Evolutionary conservation across 2,797 vertebrate genomes (phyloP).

Genomic region (Eremophila alpestris): DNA sequence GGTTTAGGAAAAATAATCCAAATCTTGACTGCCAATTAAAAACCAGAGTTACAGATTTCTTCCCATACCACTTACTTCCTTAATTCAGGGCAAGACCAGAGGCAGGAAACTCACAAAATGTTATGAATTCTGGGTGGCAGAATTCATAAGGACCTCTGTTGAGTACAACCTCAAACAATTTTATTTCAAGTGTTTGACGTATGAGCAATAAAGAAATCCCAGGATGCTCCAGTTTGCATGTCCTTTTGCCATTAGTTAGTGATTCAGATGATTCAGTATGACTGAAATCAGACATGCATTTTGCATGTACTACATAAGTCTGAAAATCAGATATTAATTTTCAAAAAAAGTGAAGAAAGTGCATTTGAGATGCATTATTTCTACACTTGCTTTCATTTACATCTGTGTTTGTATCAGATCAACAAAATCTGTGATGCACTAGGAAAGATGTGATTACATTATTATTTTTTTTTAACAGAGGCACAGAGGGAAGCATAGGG

Average conservation of each 20-base stretch:
- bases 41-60: background rate
- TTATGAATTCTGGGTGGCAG: too few species aligned
- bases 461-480: background rate
- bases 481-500: background rate
- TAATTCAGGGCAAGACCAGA: background rate
- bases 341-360: background rate
- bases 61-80: background rate
- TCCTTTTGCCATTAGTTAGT: background rate
- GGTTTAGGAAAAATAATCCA: background rate
- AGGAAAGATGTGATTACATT: background rate
- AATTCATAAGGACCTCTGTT: background rate
- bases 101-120: fast-evolving
- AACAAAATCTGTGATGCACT: background rate
- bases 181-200: background rate
- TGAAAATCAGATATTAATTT: background rate
- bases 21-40: background rate
- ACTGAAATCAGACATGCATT: background rate
- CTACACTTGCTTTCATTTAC: background rate
- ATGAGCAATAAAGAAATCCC: background rate
- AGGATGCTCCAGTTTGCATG: background rate
- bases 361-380: conserved; percentile 9
- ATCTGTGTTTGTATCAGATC: background rate
- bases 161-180: background rate
- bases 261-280: background rate
- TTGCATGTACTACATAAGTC: background rate